These are phyloP conservation scores for Andrena marginata DNA, from an alignment of 2,888 invertebrate genomes.

Conservation along the genomic window DNA sequence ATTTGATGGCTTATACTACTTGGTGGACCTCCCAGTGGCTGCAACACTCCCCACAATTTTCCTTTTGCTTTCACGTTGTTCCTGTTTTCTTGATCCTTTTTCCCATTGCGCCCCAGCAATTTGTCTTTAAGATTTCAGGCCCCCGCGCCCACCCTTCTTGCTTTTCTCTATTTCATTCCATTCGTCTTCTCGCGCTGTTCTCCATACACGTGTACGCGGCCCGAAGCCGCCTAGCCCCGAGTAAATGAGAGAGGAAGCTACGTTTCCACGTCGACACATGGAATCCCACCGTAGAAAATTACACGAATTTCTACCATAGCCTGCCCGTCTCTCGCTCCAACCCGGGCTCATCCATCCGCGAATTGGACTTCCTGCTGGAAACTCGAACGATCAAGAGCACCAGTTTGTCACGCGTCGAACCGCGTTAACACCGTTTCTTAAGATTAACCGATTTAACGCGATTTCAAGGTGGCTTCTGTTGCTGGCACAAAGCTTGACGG, in stretches of 20 bases:
- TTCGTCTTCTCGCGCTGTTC: slow-evolving; percentile 48
- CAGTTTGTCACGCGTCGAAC: slow-evolving; percentile 43
- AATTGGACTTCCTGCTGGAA: slow-evolving; percentile 55
- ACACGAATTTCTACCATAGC: slow-evolving; percentile 63
- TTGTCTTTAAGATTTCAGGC: slow-evolving; percentile 36
- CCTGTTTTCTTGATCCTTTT: neutral
- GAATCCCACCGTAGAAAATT: slow-evolving; percentile 69
- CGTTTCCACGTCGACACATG: slow-evolving; percentile 61
- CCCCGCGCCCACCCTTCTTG: slow-evolving; percentile 15
- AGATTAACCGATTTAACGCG: slow-evolving; percentile 3
- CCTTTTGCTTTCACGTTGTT: neutral
- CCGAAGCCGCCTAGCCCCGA: slow-evolving; percentile 21
- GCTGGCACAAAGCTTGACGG: neutral
- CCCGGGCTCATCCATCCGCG: slow-evolving; percentile 58
- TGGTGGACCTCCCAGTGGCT: neutral
- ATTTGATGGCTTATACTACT: neutral
- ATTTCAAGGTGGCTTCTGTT: neutral
- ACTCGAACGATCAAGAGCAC: slow-evolving; percentile 44
- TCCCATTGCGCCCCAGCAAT: slow-evolving; percentile 29
- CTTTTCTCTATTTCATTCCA: slow-evolving; percentile 45
- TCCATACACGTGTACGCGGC: slow-evolving; percentile 45
- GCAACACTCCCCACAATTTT: neutral
- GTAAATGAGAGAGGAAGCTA: slow-evolving; percentile 45
- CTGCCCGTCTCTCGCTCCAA: slow-evolving; percentile 38
- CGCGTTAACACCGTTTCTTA: slow-evolving; percentile 1